These are phyloP conservation scores for Drosophila incognita DNA, from an alignment of 2,888 invertebrate species.

Conservation along the genomic window DNA sequence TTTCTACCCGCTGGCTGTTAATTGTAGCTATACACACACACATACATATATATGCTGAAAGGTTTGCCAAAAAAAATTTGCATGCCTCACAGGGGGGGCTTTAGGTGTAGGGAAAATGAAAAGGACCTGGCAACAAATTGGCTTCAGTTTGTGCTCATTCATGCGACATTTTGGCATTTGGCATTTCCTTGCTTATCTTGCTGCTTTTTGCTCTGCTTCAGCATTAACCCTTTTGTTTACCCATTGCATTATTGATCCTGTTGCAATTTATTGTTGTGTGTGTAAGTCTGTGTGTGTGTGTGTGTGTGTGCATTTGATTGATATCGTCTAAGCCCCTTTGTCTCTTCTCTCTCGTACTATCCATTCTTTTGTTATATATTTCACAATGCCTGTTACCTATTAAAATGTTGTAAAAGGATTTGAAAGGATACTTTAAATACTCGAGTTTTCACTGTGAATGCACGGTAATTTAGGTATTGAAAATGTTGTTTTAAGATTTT, in stretches of 20 bases:
- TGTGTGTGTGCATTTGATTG: constrained; percentile 36
- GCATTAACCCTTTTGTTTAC: constrained; percentile 50
- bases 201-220: constrained; percentile 16
- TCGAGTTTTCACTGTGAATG: background rate
- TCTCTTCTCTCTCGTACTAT: background rate
- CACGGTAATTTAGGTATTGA: background rate
- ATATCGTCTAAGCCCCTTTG: constrained; percentile 17
- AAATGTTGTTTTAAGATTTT: background rate
- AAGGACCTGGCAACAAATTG: constrained; percentile 27
- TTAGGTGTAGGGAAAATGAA: background rate
- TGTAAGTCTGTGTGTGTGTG: constrained; percentile 10
- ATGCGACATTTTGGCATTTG: constrained; percentile 40
- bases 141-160: constrained; percentile 58
- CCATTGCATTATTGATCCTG: constrained; percentile 42
- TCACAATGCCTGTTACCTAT: constrained; percentile 19
- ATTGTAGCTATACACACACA: constrained; percentile 34
- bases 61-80: constrained; percentile 4
- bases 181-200: constrained; percentile 13
- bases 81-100: background rate
- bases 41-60: background rate
- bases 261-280: constrained; percentile 30
- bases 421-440: constrained; percentile 8
- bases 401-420: background rate
- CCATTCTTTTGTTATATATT: constrained; percentile 18
- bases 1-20: constrained; percentile 51